Conservation (phyloP, 2,888 invertebrate genomes). For the Cataglyphis rosenhaueri region DNA sequence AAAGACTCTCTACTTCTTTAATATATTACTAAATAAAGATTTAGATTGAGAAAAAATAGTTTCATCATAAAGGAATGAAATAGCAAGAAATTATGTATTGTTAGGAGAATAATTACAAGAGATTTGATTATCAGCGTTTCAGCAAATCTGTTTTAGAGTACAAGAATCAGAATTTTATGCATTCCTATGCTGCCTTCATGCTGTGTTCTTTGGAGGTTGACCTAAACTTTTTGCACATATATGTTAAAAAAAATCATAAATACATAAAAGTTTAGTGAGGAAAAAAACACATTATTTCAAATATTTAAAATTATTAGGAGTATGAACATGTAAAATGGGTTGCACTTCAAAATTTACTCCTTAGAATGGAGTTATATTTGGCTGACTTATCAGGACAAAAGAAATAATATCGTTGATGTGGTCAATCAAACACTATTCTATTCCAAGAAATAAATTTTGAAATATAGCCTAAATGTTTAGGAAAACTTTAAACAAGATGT, state of each 20-base stretch:
- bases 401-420: too few relatives aligned
- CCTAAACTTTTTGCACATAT: constrained; percentile 53
- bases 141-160: constrained; percentile 53
- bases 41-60: not conserved
- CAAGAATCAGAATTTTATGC: constrained; percentile 68
- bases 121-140: constrained; percentile 43
- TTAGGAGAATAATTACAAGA: constrained; percentile 24
- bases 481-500: constrained; percentile 5
- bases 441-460: too few relatives aligned
- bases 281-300: not conserved
- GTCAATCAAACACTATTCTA: too few relatives aligned
- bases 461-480: not conserved
- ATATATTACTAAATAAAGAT: constrained; percentile 27
- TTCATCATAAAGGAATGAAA: constrained; percentile 32
- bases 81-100: constrained; percentile 22
- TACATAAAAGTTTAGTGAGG: constrained; percentile 24
- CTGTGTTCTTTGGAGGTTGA: constrained; percentile 64
- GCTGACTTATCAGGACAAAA: too few relatives aligned
- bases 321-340: not conserved
- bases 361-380: too few relatives aligned
- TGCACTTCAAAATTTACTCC: too few relatives aligned
- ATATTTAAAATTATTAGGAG: constrained; percentile 28
- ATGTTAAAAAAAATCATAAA: constrained; percentile 45
- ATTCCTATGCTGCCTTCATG: constrained; percentile 82
- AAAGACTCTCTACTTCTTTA: constrained; percentile 34